A percentile compares a stretch with the other conserved stretches of the same genome.
phyloP scores from a whole-genome alignment of 2,113 vertebrate genomes.

The Micronisus gabar region DNA sequence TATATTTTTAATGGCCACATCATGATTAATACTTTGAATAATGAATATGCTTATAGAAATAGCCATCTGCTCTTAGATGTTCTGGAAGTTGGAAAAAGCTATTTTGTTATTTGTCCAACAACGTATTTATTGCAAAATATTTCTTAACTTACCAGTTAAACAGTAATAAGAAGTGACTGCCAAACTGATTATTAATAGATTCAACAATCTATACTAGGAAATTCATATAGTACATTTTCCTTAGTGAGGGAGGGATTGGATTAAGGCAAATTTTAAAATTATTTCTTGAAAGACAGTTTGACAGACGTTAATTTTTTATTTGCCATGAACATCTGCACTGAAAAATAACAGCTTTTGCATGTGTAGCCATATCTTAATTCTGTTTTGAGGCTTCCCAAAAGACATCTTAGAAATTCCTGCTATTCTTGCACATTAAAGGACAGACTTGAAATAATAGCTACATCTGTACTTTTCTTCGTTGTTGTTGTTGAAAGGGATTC shows the following conservation, averaged over 20 bases:
- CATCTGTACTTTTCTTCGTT: background rate
- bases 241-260: background rate
- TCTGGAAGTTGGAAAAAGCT: background rate
- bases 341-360: background rate
- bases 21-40: background rate
- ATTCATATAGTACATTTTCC: background rate
- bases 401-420: background rate
- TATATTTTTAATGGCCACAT: background rate
- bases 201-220: background rate
- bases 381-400: background rate
- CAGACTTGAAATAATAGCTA: background rate
- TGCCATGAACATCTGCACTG: background rate
- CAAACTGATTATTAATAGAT: background rate
- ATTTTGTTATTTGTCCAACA: background rate
- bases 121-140: background rate
- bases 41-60: background rate
- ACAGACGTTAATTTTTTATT: background rate
- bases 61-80: background rate
- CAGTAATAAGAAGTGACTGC: background rate
- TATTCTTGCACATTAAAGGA: background rate
- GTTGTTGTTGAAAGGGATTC: background rate
- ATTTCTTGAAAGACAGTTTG: background rate
- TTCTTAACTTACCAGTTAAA: background rate
- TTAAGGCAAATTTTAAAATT: background rate
- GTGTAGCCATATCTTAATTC: background rate